Conservation (phyloP, 2,888 invertebrate species). For the Leucoma salicis region DNA sequence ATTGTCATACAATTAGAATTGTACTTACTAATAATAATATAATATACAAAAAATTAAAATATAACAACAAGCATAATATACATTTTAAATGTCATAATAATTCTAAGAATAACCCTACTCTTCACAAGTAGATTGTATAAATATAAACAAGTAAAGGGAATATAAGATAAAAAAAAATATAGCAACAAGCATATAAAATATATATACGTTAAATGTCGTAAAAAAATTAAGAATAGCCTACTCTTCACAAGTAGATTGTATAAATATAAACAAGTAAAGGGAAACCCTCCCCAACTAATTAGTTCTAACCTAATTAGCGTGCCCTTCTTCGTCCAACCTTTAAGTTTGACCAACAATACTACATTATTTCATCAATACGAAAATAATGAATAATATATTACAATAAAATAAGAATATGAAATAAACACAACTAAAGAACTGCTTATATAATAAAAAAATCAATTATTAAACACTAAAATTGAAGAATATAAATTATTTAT, state of each 20-base stretch:
- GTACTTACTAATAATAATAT: neutral
- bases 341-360: constrained; percentile 25
- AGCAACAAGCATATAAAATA: too few relatives aligned
- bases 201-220: too few relatives aligned
- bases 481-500: constrained; percentile 2
- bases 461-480: constrained; percentile 1
- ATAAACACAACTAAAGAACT: neutral
- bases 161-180: too few relatives aligned
- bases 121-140: constrained; percentile 31
- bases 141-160: constrained; percentile 47
- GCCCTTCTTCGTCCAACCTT: constrained; percentile 46
- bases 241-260: constrained; percentile 28
- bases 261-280: constrained; percentile 47
- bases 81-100: neutral
- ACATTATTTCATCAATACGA: constrained; percentile 9
- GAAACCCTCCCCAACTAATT: constrained; percentile 59
- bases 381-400: constrained; percentile 6
- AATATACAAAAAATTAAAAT: too few relatives aligned
- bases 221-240: constrained; percentile 27
- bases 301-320: constrained; percentile 71
- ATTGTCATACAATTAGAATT: too few relatives aligned
- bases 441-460: neutral
- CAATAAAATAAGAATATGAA: neutral
- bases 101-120: neutral
- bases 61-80: too few relatives aligned